These are phyloP conservation scores for Hirtodrosophila alboralis DNA, from an alignment of 2,888 invertebrate genomes.

Conservation along the genomic window DNA sequence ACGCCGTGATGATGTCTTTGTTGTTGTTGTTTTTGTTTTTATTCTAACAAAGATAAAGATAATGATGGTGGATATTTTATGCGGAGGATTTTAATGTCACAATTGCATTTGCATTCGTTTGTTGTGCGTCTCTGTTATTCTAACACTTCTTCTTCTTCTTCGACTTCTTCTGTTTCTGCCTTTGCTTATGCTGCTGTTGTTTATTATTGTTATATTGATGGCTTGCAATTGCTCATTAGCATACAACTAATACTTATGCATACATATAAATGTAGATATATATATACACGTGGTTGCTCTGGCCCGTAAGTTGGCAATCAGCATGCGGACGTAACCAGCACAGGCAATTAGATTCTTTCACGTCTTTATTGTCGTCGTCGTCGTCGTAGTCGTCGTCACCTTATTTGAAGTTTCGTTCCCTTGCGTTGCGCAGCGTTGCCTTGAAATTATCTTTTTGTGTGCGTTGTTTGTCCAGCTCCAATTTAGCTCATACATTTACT, in stretches of 20 bases:
- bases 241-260: constrained; percentile 6
- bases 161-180: not conserved
- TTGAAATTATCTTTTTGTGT: constrained; percentile 48
- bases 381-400: constrained; percentile 38
- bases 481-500: constrained; percentile 8
- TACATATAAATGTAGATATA: constrained; percentile 9
- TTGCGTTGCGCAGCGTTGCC: constrained; percentile 47
- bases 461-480: constrained; percentile 42
- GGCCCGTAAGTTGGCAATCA: constrained; percentile 11
- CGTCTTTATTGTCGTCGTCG: constrained; percentile 29
- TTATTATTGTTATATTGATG: constrained; percentile 16
- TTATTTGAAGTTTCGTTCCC: constrained; percentile 44
- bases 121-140: not conserved
- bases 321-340: constrained; percentile 18
- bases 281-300: constrained; percentile 43
- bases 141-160: constrained; percentile 2
- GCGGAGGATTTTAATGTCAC: constrained; percentile 4
- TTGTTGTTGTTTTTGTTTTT: constrained; percentile 4
- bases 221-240: constrained; percentile 17
- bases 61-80: constrained; percentile 13
- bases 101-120: constrained; percentile 20
- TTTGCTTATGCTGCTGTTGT: constrained; percentile 2
- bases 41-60: constrained; percentile 12
- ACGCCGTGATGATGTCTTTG: too few relatives aligned
- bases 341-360: constrained; percentile 33